phyloP scores from a whole-genome alignment of 1,140 invertebrate genomes.

The Copidosoma floridanum region DNA sequence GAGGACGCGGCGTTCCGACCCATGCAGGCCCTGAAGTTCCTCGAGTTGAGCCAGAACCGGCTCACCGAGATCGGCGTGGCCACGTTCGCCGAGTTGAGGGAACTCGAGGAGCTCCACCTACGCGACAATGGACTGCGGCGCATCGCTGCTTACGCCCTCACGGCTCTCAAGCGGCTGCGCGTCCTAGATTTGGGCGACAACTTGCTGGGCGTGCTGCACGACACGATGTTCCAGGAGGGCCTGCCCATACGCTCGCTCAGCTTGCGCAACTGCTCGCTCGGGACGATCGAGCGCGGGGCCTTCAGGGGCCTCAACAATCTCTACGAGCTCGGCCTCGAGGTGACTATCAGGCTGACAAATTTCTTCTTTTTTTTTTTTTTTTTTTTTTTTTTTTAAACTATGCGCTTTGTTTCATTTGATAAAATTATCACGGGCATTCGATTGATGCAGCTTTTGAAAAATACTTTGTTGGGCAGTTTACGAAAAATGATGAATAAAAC shows the following conservation, averaged over 20 bases:
- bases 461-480: too few relatives aligned
- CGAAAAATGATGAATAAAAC: too few relatives aligned
- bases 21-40: constrained; percentile 71
- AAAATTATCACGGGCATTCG: too few relatives aligned
- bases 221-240: constrained; percentile 63
- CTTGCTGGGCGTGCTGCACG: constrained; percentile 57
- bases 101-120: constrained; percentile 67
- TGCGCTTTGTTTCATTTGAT: too few relatives aligned
- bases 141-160: constrained; percentile 62
- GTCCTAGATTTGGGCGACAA: constrained; percentile 67
- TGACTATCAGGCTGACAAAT: too few relatives aligned
- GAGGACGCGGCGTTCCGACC: constrained; percentile 76
- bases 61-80: constrained; percentile 64
- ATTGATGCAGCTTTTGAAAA: too few relatives aligned
- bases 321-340: constrained; percentile 69
- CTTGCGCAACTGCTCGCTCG: constrained; percentile 64
- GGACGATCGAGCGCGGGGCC: constrained; percentile 63
- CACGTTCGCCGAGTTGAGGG: constrained; percentile 69
- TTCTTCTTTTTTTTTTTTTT: too few relatives aligned
- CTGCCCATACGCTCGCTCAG: constrained; percentile 61
- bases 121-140: constrained; percentile 60
- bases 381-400: too few relatives aligned
- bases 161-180: constrained; percentile 61
- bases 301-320: constrained; percentile 68
- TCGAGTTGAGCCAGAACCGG: constrained; percentile 76